phyloP scores from a whole-genome alignment of 1,140 invertebrate species.

The Helicoverpa zea region DNA sequence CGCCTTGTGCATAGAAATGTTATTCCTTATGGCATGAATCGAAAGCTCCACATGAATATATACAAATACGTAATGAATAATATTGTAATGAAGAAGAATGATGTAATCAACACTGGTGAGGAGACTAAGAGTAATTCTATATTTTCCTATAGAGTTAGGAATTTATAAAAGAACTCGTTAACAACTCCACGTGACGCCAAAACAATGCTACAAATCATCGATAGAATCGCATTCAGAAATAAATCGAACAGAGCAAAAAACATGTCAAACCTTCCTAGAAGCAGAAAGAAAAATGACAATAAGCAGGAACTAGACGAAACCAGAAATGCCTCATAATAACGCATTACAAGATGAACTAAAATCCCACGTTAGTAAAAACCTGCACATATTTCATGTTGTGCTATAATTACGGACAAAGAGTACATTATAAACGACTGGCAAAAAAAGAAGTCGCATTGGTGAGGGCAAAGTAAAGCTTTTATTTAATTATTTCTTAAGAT shows the following conservation, averaged over 20 bases:
- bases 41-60: slow-evolving; percentile 27
- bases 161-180: background rate
- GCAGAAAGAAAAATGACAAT: slow-evolving; percentile 40
- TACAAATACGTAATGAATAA: background rate
- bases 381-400: slow-evolving; percentile 31
- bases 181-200: background rate
- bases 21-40: slow-evolving; percentile 44
- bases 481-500: slow-evolving; percentile 33
- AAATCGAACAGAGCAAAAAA: slow-evolving; percentile 16
- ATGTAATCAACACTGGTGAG: background rate
- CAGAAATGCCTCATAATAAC: slow-evolving; percentile 45
- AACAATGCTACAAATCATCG: background rate
- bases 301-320: slow-evolving; percentile 42
- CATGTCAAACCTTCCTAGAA: slow-evolving; percentile 40
- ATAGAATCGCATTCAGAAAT: background rate
- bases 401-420: slow-evolving; percentile 47
- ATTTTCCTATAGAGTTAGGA: too few relatives aligned
- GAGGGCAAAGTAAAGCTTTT: slow-evolving; percentile 27
- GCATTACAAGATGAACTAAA: slow-evolving; percentile 39
- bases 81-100: background rate
- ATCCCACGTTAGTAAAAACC: slow-evolving; percentile 46
- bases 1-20: slow-evolving; percentile 48
- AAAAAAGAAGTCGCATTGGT: slow-evolving; percentile 39
- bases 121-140: background rate
- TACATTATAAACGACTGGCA: slow-evolving; percentile 27